Base-by-base conservation (phyloP, 2,888 invertebrate genomes). In the Seladonia tumulorum region DNA sequence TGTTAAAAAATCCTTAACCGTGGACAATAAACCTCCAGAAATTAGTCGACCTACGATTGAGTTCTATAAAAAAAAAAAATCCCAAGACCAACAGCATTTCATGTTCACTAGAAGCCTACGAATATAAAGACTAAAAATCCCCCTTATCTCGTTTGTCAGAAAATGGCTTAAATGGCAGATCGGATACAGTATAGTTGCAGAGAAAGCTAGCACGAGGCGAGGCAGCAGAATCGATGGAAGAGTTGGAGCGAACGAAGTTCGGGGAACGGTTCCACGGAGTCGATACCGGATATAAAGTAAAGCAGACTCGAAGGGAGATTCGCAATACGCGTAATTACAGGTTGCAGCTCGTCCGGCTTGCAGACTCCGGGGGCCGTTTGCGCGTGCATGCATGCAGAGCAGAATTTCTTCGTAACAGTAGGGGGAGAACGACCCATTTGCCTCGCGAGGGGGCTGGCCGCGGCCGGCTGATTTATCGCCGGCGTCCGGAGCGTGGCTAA, bases 301-400 rank as follows among this genome's bases (percentile, higher is more conserved):
- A 86, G 83, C 86, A 76, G 81, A 82, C 73, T 72, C 5, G 79
- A 82, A 82, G 82, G 80, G 79, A 84, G 80, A 86, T 87, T 84
- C 85, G 82, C 86, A 88, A 87, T 91, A 84, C 88, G 85, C 86
- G 87, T 91, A 91, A 91, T 91, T 91, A 89, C 90, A 90, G 90
- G 91, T 84, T 91, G 72, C 80, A 71, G 60, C 66, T 79, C 78
- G 85, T 81, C 84, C 84, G 81, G 76, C 78, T 35, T 35, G 81
- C 82, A 79, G 63, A 79, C 85, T 87, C 86, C 85, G 79, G 81
- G 70, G 88, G 80, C 79, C 79, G 45, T 87, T 83, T 71, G 81
- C 81, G 85, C 83, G 84, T 89, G 86, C 89, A 81, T 85, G 88
- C 88, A 86, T 79, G 83, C 86, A 66, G 85, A 87, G 83, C 79